phyloP scores from a whole-genome alignment of 2,113 vertebrate species.

The Myotis davidii region DNA sequence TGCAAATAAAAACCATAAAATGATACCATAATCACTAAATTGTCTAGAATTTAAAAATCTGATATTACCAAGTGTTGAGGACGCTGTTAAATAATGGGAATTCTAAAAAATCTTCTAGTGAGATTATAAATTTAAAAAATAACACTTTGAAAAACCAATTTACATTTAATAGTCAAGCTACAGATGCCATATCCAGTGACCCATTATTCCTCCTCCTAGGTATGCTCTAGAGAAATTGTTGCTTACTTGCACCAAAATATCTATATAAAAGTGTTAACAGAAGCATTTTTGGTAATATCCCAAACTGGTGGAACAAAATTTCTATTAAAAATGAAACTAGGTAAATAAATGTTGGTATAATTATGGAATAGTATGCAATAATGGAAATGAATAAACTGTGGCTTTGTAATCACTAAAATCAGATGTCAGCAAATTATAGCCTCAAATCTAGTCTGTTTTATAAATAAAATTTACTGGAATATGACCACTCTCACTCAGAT shows the following conservation, averaged over 20 bases:
- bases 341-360: background rate
- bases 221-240: background rate
- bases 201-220: background rate
- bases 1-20: background rate
- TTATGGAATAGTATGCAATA: background rate
- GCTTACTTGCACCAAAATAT: background rate
- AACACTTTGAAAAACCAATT: background rate
- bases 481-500: background rate
- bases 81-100: background rate
- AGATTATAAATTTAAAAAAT: background rate
- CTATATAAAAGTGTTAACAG: background rate
- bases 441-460: background rate
- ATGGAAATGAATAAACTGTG: background rate
- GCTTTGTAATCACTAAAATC: background rate
- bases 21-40: background rate
- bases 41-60: background rate
- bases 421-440: background rate
- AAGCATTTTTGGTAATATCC: background rate
- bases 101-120: background rate
- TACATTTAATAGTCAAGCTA: background rate
- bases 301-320: conserved; percentile 4
- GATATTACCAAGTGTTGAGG: background rate
- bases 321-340: background rate
- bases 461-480: background rate
- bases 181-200: background rate